phyloP scores from a whole-genome alignment of 2,113 vertebrate genomes.

The Microcebus griseorufus region DNA sequence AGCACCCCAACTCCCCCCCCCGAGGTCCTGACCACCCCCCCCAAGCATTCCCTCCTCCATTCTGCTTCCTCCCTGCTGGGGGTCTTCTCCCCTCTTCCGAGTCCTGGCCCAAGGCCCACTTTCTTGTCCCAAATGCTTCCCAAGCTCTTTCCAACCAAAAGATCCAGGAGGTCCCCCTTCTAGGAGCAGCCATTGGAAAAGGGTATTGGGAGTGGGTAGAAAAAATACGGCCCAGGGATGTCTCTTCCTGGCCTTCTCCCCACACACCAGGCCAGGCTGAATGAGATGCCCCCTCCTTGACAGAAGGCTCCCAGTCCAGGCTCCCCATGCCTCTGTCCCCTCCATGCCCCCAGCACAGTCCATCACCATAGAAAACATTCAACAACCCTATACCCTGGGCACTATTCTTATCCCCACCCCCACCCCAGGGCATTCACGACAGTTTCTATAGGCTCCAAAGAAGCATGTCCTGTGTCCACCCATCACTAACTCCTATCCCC shows the following conservation, averaged over 20 bases:
- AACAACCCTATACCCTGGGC: too few species aligned
- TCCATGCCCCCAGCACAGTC: accelerated
- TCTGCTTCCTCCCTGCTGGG: background rate
- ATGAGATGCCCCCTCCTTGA: background rate
- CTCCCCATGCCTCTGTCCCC: background rate
- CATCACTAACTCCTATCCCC: background rate
- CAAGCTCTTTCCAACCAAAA: background rate
- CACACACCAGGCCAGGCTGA: background rate
- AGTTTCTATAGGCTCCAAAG: background rate
- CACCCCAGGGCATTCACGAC: background rate
- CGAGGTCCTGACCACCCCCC: background rate
- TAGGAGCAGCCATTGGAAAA: background rate
- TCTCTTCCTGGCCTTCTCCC: background rate
- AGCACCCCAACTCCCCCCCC: accelerated
- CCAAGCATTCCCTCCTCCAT: background rate
- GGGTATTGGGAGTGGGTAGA: background rate
- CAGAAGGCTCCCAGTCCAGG: background rate
- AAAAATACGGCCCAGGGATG: background rate
- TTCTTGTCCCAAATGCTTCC: background rate
- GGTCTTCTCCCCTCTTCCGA: background rate
- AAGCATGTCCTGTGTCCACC: background rate
- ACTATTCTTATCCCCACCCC: background rate
- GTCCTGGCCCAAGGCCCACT: background rate
- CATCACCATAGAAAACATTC: too few species aligned
- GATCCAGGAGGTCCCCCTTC: background rate